phyloP scores from a whole-genome alignment of 2,797 vertebrate species.

The Sebastiscus albofasciatus region DNA sequence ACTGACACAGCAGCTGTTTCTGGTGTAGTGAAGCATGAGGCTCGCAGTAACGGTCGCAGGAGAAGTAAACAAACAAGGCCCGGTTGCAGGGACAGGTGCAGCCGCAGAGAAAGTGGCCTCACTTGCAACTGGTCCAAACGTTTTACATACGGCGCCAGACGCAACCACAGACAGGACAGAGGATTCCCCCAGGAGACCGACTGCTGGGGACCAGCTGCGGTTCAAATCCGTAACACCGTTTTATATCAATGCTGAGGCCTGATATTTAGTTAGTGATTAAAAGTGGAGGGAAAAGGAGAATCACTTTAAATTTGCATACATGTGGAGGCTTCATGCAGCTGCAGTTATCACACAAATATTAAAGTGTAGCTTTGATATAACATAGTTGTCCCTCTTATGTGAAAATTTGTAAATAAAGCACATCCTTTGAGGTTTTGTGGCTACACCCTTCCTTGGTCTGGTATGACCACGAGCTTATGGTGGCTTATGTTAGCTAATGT shows the following conservation, averaged over 20 bases:
- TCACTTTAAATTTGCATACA: background rate
- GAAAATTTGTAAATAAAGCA: background rate
- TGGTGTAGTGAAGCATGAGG: constrained; percentile 75
- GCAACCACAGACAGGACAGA: constrained; percentile 62
- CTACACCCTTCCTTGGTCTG: background rate
- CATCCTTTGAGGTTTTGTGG: background rate
- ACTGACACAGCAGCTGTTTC: constrained; percentile 76
- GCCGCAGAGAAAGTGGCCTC: constrained; percentile 69
- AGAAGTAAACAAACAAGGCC: constrained; percentile 78
- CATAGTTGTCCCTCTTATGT: background rate
- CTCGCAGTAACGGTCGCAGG: constrained; percentile 74
- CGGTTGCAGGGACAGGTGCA: constrained; percentile 73
- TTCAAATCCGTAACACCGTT: constrained; percentile 28
- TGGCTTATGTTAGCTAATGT: background rate
- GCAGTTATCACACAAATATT: background rate
- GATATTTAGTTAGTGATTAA: background rate
- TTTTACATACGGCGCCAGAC: constrained; percentile 40
- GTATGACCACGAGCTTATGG: rapidly evolving
- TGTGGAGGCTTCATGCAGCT: background rate
- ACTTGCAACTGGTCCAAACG: constrained; percentile 38
- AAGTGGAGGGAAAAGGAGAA: background rate
- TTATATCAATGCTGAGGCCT: constrained; percentile 8
- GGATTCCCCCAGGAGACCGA: constrained; percentile 53
- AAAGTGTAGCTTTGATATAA: background rate
- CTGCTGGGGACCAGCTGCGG: constrained; percentile 43